phyloP scores from a whole-genome alignment of 2,797 vertebrate genomes.

The Margarornis squamiger region DNA sequence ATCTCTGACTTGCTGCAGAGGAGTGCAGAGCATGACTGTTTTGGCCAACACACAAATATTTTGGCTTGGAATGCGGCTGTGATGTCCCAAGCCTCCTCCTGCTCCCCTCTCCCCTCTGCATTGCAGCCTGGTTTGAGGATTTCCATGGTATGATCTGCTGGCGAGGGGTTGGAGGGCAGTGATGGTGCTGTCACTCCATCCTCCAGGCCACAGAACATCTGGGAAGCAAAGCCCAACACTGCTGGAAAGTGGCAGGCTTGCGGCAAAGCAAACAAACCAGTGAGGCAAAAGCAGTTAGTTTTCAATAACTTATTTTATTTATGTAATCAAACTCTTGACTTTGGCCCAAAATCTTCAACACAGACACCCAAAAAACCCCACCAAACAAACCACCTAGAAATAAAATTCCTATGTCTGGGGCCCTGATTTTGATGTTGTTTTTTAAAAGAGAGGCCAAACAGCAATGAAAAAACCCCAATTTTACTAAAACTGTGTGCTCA shows the following conservation, averaged over 20 bases:
- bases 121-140: background rate
- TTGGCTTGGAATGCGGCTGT: background rate
- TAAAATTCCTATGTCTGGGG: background rate
- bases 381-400: background rate
- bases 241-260: fast-evolving
- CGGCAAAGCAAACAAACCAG: background rate
- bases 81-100: background rate
- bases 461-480: fast-evolving
- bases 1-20: background rate
- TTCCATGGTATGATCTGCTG: fast-evolving
- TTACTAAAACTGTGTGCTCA: background rate
- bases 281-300: background rate
- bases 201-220: background rate
- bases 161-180: fast-evolving
- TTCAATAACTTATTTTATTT: background rate
- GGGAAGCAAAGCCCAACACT: background rate
- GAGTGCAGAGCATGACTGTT: background rate
- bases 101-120: background rate
- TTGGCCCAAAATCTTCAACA: background rate
- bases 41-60: background rate
- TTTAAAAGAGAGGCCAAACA: background rate
- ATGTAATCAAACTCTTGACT: background rate
- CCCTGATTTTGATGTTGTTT: background rate
- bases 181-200: background rate
- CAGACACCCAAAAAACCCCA: fast-evolving